Conservation (phyloP, 2,888 invertebrate genomes). For the Tholera decimalis region DNA sequence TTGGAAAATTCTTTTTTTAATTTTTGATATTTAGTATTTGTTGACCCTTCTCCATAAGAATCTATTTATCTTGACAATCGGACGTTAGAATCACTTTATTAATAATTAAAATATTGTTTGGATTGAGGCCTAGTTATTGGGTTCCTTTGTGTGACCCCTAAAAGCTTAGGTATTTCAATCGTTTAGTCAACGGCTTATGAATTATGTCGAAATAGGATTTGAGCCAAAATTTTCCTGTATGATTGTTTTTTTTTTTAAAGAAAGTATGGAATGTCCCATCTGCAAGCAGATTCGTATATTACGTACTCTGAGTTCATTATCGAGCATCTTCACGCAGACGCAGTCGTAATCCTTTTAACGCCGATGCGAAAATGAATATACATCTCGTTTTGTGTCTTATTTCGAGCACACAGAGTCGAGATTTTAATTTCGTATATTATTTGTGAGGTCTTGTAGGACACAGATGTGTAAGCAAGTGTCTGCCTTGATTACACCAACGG, state of each 20-base stretch:
- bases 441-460: slow-evolving; percentile 68
- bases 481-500: slow-evolving; percentile 85
- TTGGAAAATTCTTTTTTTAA: no score
- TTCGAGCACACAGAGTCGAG: slow-evolving; percentile 61
- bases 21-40: no score
- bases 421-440: slow-evolving; percentile 58
- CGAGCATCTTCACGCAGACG: slow-evolving; percentile 67
- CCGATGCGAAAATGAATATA: slow-evolving; percentile 44
- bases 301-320: slow-evolving; percentile 50
- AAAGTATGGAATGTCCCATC: neutral
- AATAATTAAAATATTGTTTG: no score
- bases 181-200: no score
- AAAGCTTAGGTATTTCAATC: no score
- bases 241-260: neutral
- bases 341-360: slow-evolving; percentile 79
- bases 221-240: no score
- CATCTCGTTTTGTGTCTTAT: slow-evolving; percentile 37
- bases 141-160: no score
- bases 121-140: no score
- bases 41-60: no score
- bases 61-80: no score
- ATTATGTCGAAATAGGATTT: no score
- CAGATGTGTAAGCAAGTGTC: slow-evolving; percentile 88
- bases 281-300: slow-evolving; percentile 8
- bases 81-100: no score